phyloP scores from a whole-genome alignment of 92 coral and sea anemone species.

The Chrysogorgia sp. region DNA sequence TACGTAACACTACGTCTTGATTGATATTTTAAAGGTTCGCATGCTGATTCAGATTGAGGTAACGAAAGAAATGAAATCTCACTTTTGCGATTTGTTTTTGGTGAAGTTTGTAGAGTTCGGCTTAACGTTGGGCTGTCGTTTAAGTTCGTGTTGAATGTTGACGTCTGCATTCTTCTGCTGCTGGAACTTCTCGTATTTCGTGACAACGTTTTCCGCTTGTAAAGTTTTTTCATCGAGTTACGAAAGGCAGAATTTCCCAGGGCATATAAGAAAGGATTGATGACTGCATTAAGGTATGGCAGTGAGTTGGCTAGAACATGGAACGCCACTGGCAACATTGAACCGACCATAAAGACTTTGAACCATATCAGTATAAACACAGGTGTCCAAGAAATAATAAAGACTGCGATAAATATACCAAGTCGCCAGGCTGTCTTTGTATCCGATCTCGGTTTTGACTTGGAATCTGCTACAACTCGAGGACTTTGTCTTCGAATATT shows the following conservation, averaged over 20 bases:
- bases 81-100: not conserved
- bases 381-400: conserved; percentile 35
- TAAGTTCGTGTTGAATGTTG: conserved; percentile 24
- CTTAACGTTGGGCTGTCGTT: conserved; percentile 25
- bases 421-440: conserved; percentile 38
- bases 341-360: not conserved
- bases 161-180: conserved; percentile 5
- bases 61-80: not conserved
- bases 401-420: conserved; percentile 23
- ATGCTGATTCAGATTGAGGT: no score
- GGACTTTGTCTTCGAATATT: conserved; percentile 8
- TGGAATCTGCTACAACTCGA: not conserved
- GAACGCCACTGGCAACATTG: not conserved
- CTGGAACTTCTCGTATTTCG: not conserved
- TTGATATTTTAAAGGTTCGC: not conserved
- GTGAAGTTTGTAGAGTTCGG: not conserved
- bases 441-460: not conserved
- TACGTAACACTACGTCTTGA: not conserved
- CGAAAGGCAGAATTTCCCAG: conserved; percentile 12
- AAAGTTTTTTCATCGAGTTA: conserved; percentile 5
- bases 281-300: conserved; percentile 12
- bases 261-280: conserved; percentile 42
- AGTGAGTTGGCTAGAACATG: conserved; percentile 3
- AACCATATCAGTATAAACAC: conserved; percentile 25
- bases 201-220: not conserved